Percentiles rank a stretch among this genome's conserved stretches.
Evolutionary conservation across 2,113 vertebrate genomes (phyloP).

Genomic region (Grammomys dolichurus): DNA sequence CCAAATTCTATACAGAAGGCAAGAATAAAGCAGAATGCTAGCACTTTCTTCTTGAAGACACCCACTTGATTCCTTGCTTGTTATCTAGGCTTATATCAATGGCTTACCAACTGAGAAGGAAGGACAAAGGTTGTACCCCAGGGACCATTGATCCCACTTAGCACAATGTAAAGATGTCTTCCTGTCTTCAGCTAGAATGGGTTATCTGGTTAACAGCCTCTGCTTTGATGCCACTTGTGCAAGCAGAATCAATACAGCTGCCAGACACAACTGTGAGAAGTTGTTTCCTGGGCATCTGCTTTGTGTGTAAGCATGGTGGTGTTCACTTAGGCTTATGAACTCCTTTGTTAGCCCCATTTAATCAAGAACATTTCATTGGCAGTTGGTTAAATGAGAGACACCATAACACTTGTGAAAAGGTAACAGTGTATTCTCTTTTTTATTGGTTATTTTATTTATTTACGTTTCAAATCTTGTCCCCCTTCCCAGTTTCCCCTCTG

Average conservation of each 20-base stretch:
- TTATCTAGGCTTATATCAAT: slow-evolving; percentile 34
- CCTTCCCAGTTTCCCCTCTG: no score
- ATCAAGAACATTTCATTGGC: background rate
- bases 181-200: background rate
- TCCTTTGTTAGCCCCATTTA: background rate
- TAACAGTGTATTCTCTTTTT: background rate
- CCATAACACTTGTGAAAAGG: background rate
- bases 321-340: background rate
- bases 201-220: slow-evolving; percentile 22
- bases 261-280: slow-evolving; percentile 6
- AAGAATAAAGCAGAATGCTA: background rate
- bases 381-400: background rate
- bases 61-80: background rate
- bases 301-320: background rate
- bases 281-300: background rate
- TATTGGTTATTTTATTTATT: no score
- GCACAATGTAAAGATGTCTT: slow-evolving; percentile 16
- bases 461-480: no score
- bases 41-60: background rate
- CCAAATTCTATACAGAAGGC: background rate
- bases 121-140: background rate
- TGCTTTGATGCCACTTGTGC: background rate
- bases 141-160: slow-evolving; percentile 39
- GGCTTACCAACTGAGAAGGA: background rate
- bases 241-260: slow-evolving; percentile 22